These are phyloP conservation scores for Crax fasciolata DNA, from an alignment of 2,797 vertebrate species.

Conservation along the genomic window DNA sequence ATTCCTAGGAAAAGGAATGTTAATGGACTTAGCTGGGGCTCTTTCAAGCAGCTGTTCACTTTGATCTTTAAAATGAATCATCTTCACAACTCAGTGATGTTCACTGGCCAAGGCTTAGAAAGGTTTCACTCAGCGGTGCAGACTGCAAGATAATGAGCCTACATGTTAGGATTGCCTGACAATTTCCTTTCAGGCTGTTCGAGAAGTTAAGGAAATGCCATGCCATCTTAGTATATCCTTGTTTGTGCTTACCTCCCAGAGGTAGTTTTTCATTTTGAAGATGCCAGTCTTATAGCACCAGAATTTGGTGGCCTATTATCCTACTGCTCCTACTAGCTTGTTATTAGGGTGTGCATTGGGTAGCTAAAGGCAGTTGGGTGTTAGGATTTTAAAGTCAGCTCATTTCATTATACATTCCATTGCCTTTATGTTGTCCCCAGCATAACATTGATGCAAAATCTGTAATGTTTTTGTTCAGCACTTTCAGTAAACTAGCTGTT, in stretches of 20 bases:
- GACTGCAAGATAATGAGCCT: background rate
- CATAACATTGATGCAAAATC: background rate
- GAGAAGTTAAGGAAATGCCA: background rate
- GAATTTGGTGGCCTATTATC: background rate
- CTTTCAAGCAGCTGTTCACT: slow-evolving; percentile 8
- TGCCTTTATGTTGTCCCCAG: background rate
- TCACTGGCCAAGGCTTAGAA: background rate
- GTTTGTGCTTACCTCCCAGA: background rate
- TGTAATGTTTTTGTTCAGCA: background rate
- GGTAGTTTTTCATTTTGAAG: background rate
- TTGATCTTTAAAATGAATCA: slow-evolving; percentile 32
- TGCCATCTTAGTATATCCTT: background rate
- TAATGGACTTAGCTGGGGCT: slow-evolving; percentile 14
- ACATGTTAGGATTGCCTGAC: background rate
- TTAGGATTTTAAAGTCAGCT: background rate
- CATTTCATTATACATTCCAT: background rate
- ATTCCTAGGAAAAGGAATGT: background rate
- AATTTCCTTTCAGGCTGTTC: background rate
- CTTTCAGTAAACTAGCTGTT: background rate
- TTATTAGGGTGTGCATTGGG: background rate
- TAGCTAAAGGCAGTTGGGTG: background rate
- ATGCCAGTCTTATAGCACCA: background rate
- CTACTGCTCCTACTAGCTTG: background rate
- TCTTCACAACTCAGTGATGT: background rate
- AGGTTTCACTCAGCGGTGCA: background rate